These are phyloP conservation scores for Porites evermanni DNA, from an alignment of 92 coral and sea anemone genomes.

Conservation along the genomic window DNA sequence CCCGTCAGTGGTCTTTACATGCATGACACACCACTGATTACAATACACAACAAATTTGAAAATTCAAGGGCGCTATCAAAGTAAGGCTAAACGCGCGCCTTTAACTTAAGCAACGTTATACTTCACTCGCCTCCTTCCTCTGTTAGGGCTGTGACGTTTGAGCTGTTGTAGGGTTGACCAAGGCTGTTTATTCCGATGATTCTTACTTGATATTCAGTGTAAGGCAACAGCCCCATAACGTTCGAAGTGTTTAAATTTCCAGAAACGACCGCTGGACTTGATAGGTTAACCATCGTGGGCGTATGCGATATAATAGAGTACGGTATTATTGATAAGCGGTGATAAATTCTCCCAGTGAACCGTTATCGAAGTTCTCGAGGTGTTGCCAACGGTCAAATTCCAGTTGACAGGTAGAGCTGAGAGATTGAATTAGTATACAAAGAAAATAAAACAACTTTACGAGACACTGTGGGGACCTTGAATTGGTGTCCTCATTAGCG, in stretches of 20 bases:
- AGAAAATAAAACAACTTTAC: background rate
- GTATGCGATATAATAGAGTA: background rate
- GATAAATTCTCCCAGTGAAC: slow-evolving; percentile 1
- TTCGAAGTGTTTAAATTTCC: background rate
- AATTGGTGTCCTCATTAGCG: background rate
- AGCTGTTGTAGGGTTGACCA: background rate
- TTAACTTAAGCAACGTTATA: too few species aligned
- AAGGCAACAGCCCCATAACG: background rate
- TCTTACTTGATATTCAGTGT: slow-evolving; percentile 9
- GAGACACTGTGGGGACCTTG: background rate
- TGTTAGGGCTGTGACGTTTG: slow-evolving; percentile 2
- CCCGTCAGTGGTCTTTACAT: too few species aligned
- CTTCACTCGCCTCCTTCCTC: slow-evolving; percentile 18
- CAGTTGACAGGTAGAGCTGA: slow-evolving; percentile 10
- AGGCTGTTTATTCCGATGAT: background rate
- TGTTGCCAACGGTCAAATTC: background rate
- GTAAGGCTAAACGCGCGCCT: too few species aligned
- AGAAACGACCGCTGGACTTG: background rate
- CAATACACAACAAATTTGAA: too few species aligned
- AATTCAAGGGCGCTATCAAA: too few species aligned
- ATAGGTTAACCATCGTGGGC: background rate
- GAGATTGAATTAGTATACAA: background rate
- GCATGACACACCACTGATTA: too few species aligned
- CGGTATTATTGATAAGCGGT: background rate
- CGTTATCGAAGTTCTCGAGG: background rate